Evolutionary conservation across 2,888 invertebrate species (phyloP).

Genomic region (Zaprionus obscuricornis): DNA sequence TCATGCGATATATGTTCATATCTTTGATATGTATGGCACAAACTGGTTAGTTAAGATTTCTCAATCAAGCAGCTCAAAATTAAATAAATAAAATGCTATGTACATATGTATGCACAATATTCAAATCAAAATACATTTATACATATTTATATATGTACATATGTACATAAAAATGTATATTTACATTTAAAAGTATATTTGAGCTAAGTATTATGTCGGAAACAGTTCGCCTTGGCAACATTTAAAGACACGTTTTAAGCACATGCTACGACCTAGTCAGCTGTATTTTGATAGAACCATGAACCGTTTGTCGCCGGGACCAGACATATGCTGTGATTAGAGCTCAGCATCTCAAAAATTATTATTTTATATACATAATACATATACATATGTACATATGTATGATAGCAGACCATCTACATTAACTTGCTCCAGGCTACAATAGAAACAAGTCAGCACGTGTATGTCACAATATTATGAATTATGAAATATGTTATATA

Average conservation of each 20-base stretch:
- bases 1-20: constrained; percentile 13
- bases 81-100: neutral
- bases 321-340: too few species aligned
- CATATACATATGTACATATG: too few species aligned
- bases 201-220: neutral
- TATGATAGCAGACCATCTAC: too few species aligned
- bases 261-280: too few species aligned
- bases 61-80: constrained; percentile 2
- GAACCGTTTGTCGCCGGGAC: too few species aligned
- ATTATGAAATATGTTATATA: too few species aligned
- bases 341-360: too few species aligned
- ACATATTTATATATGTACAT: neutral
- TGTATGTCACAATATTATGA: too few species aligned
- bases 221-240: neutral
- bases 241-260: neutral
- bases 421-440: too few species aligned
- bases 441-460: too few species aligned
- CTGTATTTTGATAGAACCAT: too few species aligned
- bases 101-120: neutral
- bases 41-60: constrained; percentile 51
- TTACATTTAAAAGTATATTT: constrained; percentile 9
- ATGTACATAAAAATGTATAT: neutral
- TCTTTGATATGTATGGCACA: constrained; percentile 7
- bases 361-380: too few species aligned
- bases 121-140: neutral